These are phyloP conservation scores for Mus spretus DNA, from an alignment of 2,797 vertebrate species.

Conservation along the genomic window DNA sequence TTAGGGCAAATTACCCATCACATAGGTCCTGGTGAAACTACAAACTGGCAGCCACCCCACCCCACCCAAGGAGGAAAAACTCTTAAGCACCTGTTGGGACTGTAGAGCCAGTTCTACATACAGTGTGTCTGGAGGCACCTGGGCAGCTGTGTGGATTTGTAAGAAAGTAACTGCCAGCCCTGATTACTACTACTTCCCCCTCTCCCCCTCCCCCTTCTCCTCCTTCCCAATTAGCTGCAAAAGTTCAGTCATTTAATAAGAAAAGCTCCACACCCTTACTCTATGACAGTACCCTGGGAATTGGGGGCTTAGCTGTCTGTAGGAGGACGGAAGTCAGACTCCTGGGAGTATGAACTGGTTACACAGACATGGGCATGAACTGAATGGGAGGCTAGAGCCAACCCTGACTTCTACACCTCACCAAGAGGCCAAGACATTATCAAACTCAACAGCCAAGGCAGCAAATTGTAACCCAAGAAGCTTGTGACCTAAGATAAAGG, in stretches of 20 bases:
- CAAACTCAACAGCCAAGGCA: background rate
- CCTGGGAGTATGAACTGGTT: background rate
- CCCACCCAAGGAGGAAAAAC: background rate
- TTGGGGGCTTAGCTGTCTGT: rapidly evolving
- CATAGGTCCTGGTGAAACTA: background rate
- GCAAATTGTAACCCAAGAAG: background rate
- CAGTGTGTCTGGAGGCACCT: background rate
- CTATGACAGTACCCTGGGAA: background rate
- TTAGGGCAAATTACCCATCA: background rate
- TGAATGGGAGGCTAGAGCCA: background rate
- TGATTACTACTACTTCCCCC: rapidly evolving
- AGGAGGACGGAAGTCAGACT: background rate
- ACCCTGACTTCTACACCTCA: background rate
- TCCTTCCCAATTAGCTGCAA: background rate
- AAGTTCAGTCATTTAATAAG: slow-evolving; percentile 74
- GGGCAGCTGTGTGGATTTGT: background rate
- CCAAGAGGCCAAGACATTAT: background rate
- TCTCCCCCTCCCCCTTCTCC: background rate
- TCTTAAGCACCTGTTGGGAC: background rate
- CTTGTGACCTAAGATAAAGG: background rate
- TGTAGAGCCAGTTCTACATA: background rate
- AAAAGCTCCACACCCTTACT: background rate
- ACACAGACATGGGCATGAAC: background rate
- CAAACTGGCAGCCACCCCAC: background rate
- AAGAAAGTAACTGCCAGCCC: background rate